phyloP scores from a whole-genome alignment of 2,113 vertebrate genomes.

The Chascanopsetta lugubris region DNA sequence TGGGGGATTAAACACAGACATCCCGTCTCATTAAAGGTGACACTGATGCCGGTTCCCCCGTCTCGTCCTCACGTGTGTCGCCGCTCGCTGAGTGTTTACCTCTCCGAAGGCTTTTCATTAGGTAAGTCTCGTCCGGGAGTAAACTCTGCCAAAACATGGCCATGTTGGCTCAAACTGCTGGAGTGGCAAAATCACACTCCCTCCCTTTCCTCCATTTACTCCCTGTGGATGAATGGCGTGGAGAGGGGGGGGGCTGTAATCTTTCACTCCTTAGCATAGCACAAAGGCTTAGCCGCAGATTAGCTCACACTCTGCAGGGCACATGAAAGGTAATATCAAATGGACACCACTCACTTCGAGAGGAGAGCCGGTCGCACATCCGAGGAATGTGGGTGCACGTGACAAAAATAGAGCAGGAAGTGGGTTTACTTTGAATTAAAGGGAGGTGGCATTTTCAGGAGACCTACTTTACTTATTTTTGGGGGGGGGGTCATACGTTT shows the following conservation, averaged over 20 bases:
- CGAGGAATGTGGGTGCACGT: neutral
- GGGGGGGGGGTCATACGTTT: no score
- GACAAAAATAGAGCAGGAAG: neutral
- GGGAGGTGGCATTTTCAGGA: no score
- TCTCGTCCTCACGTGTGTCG: neutral
- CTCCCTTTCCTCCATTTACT: neutral
- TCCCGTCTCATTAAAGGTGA: slow-evolving; percentile 15
- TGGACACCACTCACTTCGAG: neutral
- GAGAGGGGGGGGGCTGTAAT: slow-evolving; percentile 5
- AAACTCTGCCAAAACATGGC: slow-evolving; percentile 19
- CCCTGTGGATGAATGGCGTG: neutral
- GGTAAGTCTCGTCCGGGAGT: neutral
- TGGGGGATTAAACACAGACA: slow-evolving; percentile 21
- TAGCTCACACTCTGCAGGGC: slow-evolving; percentile 27
- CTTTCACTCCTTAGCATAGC: slow-evolving; percentile 57
- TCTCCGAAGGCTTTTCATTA: slow-evolving; percentile 31
- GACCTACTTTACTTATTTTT: no score
- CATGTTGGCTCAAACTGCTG: slow-evolving; percentile 22
- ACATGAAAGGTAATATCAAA: slow-evolving; percentile 23
- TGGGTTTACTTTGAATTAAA: no score
- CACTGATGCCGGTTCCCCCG: slow-evolving; percentile 6
- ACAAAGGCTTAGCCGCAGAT: slow-evolving; percentile 48
- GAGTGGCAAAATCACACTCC: slow-evolving; percentile 37
- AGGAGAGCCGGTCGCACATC: slow-evolving; percentile 12
- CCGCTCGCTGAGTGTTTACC: no score